phyloP scores from a whole-genome alignment of 2,113 vertebrate genomes.

The Crotalus helleri region DNA sequence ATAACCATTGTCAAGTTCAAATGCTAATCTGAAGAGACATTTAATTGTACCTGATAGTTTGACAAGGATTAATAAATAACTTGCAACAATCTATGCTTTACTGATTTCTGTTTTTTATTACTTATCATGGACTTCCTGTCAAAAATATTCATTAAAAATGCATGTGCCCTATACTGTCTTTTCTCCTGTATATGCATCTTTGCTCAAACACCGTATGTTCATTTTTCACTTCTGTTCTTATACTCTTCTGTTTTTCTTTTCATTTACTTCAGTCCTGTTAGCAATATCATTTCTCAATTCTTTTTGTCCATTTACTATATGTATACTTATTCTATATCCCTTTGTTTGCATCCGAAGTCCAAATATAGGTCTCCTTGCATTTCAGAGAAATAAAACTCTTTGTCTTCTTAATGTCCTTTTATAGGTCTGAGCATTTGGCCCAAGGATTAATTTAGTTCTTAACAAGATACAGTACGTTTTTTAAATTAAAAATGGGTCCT shows the following conservation, averaged over 20 bases:
- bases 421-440: background rate
- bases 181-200: background rate
- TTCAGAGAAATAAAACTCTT: background rate
- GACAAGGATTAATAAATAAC: background rate
- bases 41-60: background rate
- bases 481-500: background rate
- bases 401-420: background rate
- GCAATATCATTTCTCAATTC: background rate
- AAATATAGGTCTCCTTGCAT: background rate
- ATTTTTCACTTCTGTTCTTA: background rate
- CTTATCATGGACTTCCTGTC: background rate
- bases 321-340: background rate
- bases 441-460: background rate
- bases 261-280: background rate
- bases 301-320: background rate
- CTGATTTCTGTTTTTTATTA: background rate
- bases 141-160: background rate
- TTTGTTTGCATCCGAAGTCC: background rate
- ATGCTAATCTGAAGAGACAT: background rate
- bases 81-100: background rate
- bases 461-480: background rate
- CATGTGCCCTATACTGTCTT: background rate
- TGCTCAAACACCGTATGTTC: background rate
- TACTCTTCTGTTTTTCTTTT: background rate
- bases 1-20: background rate